Conservation (phyloP, 2,888 invertebrate species). For the Chirona hameri region DNA sequence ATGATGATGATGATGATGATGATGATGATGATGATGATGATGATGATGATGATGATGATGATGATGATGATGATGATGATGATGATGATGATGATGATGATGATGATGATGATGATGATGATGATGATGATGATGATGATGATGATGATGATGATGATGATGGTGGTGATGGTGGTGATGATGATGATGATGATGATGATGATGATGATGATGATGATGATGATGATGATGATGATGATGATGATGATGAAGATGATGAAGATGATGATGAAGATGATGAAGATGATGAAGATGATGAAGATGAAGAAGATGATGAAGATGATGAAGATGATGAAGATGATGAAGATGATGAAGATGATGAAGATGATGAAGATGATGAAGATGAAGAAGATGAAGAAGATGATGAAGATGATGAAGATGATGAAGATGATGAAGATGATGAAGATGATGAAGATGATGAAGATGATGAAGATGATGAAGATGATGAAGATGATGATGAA, state of each 20-base stretch:
- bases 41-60: background rate
- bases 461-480: background rate
- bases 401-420: background rate
- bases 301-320: background rate
- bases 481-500: background rate
- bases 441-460: background rate
- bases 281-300: background rate
- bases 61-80: background rate
- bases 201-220: background rate
- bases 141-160: background rate
- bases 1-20: background rate
- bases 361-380: background rate
- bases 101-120: background rate
- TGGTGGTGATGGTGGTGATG: background rate
- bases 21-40: constrained; percentile 12
- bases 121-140: background rate
- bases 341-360: background rate
- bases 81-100: background rate
- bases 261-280: background rate
- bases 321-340: background rate
- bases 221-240: background rate
- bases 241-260: background rate
- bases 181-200: background rate
- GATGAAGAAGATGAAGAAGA: background rate
- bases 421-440: background rate